These are phyloP conservation scores for Probaryconus sp. DNA, from an alignment of 1,140 invertebrate genomes.

Conservation along the genomic window DNA sequence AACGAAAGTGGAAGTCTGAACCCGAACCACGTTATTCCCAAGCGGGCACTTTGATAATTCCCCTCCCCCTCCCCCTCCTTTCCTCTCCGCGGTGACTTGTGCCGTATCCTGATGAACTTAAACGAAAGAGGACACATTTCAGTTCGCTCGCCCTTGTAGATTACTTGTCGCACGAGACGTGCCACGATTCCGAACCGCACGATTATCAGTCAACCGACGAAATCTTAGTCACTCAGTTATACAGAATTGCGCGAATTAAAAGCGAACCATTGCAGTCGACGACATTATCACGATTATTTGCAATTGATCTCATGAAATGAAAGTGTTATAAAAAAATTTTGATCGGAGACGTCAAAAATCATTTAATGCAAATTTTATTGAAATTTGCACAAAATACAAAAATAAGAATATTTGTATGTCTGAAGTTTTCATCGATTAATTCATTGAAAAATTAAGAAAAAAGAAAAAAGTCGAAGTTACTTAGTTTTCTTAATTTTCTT, in stretches of 20 bases:
- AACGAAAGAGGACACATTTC: slow-evolving; percentile 44
- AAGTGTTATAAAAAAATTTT: too few species aligned
- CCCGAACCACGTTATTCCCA: slow-evolving; percentile 46
- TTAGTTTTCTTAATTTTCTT: too few species aligned
- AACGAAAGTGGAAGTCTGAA: slow-evolving; percentile 36
- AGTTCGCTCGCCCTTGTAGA: slow-evolving; percentile 38
- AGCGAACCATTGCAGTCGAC: too few species aligned
- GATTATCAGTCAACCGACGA: slow-evolving; percentile 19
- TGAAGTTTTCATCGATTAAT: too few species aligned
- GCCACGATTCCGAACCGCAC: slow-evolving; percentile 25
- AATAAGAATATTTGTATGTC: too few species aligned
- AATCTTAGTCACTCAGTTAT: background rate
- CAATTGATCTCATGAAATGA: background rate
- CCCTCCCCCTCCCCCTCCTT: slow-evolving; percentile 44
- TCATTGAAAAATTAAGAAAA: too few species aligned
- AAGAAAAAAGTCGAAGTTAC: too few species aligned
- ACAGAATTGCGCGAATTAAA: slow-evolving; percentile 22
- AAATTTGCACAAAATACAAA: too few species aligned
- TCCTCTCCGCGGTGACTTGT: slow-evolving; percentile 34
- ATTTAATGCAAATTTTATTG: too few species aligned
- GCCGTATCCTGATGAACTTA: slow-evolving; percentile 36
- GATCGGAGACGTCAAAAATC: too few species aligned
- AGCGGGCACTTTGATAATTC: slow-evolving; percentile 55
- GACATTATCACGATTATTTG: too few species aligned
- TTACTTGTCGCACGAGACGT: slow-evolving; percentile 37